Percentiles rank a stretch among this genome's conserved stretches.
phyloP scores from a whole-genome alignment of 2,888 invertebrate species.

The Horisme vitalbata region DNA sequence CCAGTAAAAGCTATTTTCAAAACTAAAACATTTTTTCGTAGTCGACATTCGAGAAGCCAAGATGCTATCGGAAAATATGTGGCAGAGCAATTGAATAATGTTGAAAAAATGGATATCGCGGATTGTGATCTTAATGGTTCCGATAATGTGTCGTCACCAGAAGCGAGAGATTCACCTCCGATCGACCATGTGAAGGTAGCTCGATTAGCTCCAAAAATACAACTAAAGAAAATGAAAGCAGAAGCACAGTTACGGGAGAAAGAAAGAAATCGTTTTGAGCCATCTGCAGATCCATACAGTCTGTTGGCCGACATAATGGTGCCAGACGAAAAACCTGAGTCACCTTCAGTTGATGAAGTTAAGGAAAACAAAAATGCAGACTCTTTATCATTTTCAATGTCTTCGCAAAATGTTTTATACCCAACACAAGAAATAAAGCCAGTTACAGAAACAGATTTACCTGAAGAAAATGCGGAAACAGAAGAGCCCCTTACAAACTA shows the following conservation, averaged over 20 bases:
- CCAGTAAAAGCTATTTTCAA: slow-evolving; percentile 78
- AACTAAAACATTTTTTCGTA: slow-evolving; percentile 81
- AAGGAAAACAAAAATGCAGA: slow-evolving; percentile 24
- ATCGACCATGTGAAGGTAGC: slow-evolving; percentile 81
- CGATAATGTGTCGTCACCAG: slow-evolving; percentile 63
- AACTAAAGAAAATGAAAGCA: slow-evolving; percentile 78
- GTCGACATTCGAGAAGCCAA: slow-evolving; percentile 79
- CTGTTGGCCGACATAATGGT: slow-evolving; percentile 24
- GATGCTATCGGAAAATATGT: slow-evolving; percentile 81
- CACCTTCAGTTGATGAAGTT: slow-evolving; percentile 27
- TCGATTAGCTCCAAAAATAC: slow-evolving; percentile 79
- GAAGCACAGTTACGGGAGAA: slow-evolving; percentile 66
- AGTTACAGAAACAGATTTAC: slow-evolving; percentile 36
- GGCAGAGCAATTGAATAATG: slow-evolving; percentile 75
- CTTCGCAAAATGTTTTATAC: slow-evolving; percentile 52
- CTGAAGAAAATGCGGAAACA: slow-evolving; percentile 8
- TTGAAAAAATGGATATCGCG: slow-evolving; percentile 68
- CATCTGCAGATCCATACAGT: slow-evolving; percentile 18
- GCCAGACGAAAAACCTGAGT: slow-evolving; percentile 22
- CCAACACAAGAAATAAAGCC: slow-evolving; percentile 65
- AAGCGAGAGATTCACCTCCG: slow-evolving; percentile 67
- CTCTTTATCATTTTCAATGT: slow-evolving; percentile 14
- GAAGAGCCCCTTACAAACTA: slow-evolving; percentile 7
- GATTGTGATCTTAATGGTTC: slow-evolving; percentile 70
- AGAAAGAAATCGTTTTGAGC: slow-evolving; percentile 42